These are phyloP conservation scores for Hippoglossus hippoglossus DNA, from an alignment of 2,797 vertebrate species.

Conservation along the genomic window DNA sequence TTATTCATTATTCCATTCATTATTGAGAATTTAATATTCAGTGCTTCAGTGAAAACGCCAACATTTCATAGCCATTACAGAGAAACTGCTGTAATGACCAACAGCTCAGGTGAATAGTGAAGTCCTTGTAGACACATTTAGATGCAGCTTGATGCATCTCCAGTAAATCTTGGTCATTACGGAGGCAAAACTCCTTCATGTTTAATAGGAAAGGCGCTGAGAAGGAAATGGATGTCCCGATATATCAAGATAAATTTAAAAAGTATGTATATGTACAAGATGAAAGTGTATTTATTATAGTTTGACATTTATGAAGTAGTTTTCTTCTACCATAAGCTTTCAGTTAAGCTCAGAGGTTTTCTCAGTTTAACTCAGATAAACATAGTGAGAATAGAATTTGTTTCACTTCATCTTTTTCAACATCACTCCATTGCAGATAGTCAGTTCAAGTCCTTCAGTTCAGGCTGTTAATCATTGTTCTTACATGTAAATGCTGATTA, in stretches of 20 bases:
- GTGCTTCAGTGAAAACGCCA: not conserved
- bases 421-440: too few relatives aligned
- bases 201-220: not conserved
- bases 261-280: too few relatives aligned
- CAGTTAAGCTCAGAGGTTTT: not conserved
- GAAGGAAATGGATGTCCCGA: not conserved
- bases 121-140: not conserved
- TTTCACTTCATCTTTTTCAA: too few relatives aligned
- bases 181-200: not conserved
- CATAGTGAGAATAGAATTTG: not conserved
- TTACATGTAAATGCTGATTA: not conserved
- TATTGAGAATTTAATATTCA: not conserved
- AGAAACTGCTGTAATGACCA: constrained; percentile 1
- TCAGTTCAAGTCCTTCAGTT: too few relatives aligned
- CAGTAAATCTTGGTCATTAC: not conserved
- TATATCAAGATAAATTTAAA: not conserved
- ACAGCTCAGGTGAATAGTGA: not conserved
- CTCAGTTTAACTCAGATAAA: not conserved
- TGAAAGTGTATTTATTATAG: not conserved
- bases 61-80: not conserved
- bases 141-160: not conserved
- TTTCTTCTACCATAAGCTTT: not conserved
- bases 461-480: too few relatives aligned
- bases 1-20: not conserved
- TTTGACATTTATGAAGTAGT: not conserved